Evolutionary conservation across 2,888 invertebrate species (phyloP).

Genomic region (Plagiodera versicolora): DNA sequence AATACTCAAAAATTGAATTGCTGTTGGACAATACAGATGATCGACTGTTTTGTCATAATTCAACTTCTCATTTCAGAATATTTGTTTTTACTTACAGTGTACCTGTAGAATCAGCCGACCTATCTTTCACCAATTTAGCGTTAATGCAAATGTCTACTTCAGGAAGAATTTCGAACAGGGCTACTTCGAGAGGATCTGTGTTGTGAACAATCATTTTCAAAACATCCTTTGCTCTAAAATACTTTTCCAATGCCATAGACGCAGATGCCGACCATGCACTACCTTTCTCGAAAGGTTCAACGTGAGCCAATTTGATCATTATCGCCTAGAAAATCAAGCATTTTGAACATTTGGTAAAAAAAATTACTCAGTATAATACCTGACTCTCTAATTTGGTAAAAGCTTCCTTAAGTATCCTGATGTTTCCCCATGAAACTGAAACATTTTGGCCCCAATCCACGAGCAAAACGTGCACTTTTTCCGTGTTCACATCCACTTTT

Average conservation of each 20-base stretch:
- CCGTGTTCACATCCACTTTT: constrained; percentile 51
- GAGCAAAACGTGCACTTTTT: constrained; percentile 60
- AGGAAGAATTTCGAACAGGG: constrained; percentile 50
- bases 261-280: constrained; percentile 51
- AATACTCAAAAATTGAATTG: too few species aligned
- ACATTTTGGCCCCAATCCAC: constrained; percentile 66
- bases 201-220: constrained; percentile 52
- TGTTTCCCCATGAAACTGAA: constrained; percentile 56
- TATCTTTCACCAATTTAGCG: constrained; percentile 56
- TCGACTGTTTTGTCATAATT: too few species aligned
- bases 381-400: constrained; percentile 45
- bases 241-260: constrained; percentile 48
- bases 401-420: constrained; percentile 56
- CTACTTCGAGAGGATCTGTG: constrained; percentile 48
- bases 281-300: constrained; percentile 52
- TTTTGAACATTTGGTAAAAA: constrained; percentile 44
- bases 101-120: constrained; percentile 58
- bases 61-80: too few species aligned
- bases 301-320: constrained; percentile 53
- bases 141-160: constrained; percentile 57
- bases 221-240: constrained; percentile 44
- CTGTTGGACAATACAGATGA: too few species aligned
- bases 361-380: constrained; percentile 31
- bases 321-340: constrained; percentile 53
- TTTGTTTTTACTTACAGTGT: constrained; percentile 50